Percentiles rank a stretch among this genome's conserved stretches.
These are phyloP conservation scores for Hofmannophila pseudospretella DNA, from an alignment of 2,888 invertebrate species.

Conservation along the genomic window DNA sequence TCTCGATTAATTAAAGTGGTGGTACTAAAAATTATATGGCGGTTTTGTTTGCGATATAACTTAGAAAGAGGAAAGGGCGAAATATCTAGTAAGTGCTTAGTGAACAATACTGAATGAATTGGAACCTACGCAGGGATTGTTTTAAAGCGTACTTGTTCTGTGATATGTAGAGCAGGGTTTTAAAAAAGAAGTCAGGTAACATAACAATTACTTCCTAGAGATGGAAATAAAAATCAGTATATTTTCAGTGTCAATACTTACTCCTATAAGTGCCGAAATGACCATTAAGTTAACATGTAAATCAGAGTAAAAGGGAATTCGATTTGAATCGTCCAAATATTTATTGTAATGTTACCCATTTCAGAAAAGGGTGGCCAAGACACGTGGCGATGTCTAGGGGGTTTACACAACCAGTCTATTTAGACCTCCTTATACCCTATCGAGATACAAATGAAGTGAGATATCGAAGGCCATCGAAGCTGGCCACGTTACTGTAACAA, in stretches of 20 bases:
- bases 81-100: no score
- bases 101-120: no score
- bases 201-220: no score
- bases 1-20: background rate
- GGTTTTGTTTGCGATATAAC: background rate
- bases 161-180: no score
- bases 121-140: no score
- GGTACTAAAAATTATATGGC: background rate
- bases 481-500: constrained; percentile 32
- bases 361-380: constrained; percentile 53
- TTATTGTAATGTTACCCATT: constrained; percentile 49
- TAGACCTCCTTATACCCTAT: constrained; percentile 22
- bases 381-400: constrained; percentile 55
- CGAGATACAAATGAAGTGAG: constrained; percentile 3
- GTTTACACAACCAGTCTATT: constrained; percentile 30
- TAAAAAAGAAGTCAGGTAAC: no score
- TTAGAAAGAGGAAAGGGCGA: no score
- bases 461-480: constrained; percentile 21
- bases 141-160: no score
- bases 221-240: no score
- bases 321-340: constrained; percentile 62
- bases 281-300: constrained; percentile 28
- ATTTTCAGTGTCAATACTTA: no score
- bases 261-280: no score
- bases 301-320: constrained; percentile 32